phyloP scores from a whole-genome alignment of 2,888 invertebrate genomes.

The Caenorhabditis imperialis region DNA sequence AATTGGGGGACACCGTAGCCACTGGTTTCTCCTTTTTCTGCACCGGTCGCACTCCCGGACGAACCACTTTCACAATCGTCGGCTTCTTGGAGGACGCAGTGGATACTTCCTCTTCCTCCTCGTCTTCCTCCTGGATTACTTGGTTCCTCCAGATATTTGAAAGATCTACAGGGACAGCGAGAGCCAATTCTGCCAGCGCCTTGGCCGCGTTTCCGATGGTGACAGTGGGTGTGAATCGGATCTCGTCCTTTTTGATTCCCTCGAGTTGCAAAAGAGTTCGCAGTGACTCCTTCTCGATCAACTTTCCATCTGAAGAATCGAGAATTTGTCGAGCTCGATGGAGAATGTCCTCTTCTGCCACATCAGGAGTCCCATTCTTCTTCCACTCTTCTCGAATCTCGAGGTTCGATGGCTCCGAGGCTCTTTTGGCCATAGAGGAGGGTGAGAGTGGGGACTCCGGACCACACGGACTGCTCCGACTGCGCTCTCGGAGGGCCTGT shows the following conservation, averaged over 20 bases:
- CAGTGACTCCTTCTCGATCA: conserved; percentile 58
- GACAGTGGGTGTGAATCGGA: conserved; percentile 56
- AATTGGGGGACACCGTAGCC: conserved; percentile 29
- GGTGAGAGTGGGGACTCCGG: conserved; percentile 25
- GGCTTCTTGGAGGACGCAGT: conserved; percentile 16
- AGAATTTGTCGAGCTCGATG: conserved; percentile 46
- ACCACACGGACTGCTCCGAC: conserved; percentile 52
- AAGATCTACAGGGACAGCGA: conserved; percentile 57
- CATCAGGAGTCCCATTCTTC: conserved; percentile 59
- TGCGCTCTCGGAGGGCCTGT: conserved; percentile 53
- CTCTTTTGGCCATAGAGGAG: conserved; percentile 37
- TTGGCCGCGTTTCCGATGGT: conserved; percentile 65
- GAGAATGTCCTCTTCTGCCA: conserved; percentile 56
- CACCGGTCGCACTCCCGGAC: conserved; percentile 39
- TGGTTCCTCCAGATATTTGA: conserved; percentile 41
- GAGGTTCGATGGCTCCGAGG: conserved; percentile 54
- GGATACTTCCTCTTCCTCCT: conserved; percentile 7
- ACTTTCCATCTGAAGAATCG: conserved; percentile 48
- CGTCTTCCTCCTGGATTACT: conserved; percentile 15
- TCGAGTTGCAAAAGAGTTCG: conserved; percentile 55
- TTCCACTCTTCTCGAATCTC: conserved; percentile 52
- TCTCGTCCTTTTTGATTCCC: conserved; percentile 45
- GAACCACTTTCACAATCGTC: conserved; percentile 60
- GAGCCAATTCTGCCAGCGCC: conserved; percentile 64
- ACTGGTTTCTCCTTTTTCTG: conserved; percentile 17